These are phyloP conservation scores for Andinoacara biseriatus DNA, from an alignment of 2,113 vertebrate species.

Conservation along the genomic window DNA sequence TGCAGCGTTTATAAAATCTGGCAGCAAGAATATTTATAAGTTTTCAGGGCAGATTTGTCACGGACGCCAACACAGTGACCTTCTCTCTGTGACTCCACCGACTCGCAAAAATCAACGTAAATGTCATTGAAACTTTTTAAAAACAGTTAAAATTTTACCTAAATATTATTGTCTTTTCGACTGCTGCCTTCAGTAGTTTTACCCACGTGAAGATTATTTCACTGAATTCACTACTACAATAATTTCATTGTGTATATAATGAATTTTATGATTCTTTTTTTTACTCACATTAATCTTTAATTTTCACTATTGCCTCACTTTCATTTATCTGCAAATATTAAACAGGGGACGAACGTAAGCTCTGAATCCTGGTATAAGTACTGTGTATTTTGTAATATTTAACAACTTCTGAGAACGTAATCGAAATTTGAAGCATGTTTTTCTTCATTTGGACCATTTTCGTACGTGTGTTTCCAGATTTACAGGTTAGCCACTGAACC, in stretches of 20 bases:
- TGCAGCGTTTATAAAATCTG: background rate
- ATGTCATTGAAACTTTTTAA: too few relatives aligned
- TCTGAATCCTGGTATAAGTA: background rate
- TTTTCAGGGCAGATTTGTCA: background rate
- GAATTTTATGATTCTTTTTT: background rate
- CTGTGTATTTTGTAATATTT: background rate
- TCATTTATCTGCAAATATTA: background rate
- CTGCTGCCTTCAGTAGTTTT: background rate
- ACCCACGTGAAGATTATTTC: background rate
- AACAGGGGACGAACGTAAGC: background rate
- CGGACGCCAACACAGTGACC: background rate
- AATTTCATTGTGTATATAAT: background rate
- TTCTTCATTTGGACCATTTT: background rate
- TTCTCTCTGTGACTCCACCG: background rate
- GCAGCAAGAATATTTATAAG: fast-evolving
- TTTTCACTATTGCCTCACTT: background rate
- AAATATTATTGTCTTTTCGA: too few relatives aligned
- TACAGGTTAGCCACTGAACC: background rate
- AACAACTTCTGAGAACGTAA: background rate
- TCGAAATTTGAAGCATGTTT: background rate
- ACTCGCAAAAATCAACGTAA: background rate
- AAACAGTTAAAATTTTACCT: too few relatives aligned
- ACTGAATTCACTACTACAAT: background rate
- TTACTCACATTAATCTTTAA: background rate
- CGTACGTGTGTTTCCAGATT: background rate